These are phyloP conservation scores for Nephila pilipes DNA, from an alignment of 1,140 invertebrate genomes.

Conservation along the genomic window DNA sequence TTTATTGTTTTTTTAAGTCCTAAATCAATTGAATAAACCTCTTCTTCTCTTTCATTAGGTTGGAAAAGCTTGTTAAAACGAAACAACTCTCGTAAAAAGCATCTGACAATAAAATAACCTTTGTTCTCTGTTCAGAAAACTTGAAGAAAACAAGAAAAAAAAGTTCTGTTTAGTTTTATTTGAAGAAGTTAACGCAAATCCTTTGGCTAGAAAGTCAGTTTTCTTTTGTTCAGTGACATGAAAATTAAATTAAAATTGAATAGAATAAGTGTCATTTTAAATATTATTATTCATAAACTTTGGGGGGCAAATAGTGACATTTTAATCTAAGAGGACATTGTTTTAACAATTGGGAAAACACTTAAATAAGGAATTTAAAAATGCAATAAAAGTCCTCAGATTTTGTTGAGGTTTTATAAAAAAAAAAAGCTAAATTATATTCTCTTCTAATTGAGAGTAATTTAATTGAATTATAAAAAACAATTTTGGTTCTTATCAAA, in stretches of 20 bases:
- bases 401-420: no score
- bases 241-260: background rate
- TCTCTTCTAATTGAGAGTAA: no score
- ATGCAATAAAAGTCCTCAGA: no score
- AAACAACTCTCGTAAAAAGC: background rate
- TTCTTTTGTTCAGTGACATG: background rate
- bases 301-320: background rate
- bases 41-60: constrained; percentile 6
- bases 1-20: background rate
- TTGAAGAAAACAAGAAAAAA: background rate
- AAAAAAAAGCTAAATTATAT: no score
- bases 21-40: background rate
- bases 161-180: background rate
- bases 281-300: background rate
- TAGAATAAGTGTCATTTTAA: background rate
- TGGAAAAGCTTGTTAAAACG: background rate
- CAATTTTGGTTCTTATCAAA: no score
- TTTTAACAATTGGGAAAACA: no score
- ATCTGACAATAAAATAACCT: background rate
- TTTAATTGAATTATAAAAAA: no score
- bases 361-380: no score
- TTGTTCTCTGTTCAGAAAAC: background rate
- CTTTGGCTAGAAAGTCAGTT: background rate
- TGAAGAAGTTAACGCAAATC: background rate
- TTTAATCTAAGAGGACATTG: no score